These are phyloP conservation scores for Epistrophella euchroma DNA, from an alignment of 2,888 invertebrate genomes.

Conservation along the genomic window DNA sequence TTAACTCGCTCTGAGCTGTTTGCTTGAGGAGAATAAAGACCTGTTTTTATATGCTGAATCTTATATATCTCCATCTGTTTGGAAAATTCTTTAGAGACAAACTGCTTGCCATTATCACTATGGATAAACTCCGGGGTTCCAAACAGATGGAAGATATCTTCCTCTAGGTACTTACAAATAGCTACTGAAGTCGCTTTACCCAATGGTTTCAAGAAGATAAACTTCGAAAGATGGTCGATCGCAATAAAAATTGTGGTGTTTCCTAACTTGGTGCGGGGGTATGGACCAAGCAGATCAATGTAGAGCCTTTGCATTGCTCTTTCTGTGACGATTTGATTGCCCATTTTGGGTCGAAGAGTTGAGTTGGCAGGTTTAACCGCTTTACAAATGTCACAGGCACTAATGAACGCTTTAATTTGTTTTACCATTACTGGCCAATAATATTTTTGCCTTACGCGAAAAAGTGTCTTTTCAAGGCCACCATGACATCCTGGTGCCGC, in stretches of 20 bases:
- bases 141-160: no score
- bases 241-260: conserved; percentile 53
- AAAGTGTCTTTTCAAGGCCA: not conserved
- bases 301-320: conserved; percentile 60
- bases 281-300: conserved; percentile 58
- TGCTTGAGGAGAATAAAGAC: no score
- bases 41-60: no score
- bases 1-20: no score
- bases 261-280: conserved; percentile 42
- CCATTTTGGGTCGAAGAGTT: no score
- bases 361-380: no score
- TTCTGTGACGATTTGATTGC: not conserved
- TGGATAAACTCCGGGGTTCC: no score
- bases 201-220: conserved; percentile 21
- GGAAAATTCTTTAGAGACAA: no score
- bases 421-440: conserved; percentile 5
- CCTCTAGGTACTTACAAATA: no score
- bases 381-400: no score
- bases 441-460: conserved; percentile 5
- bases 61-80: no score
- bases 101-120: no score
- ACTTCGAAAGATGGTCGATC: conserved; percentile 62
- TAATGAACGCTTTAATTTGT: not conserved
- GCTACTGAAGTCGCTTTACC: conserved; percentile 4
- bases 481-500: not conserved